Percentiles rank a stretch among this genome's conserved stretches.
Evolutionary conservation across 2,113 vertebrate genomes (phyloP).

Genomic region (Onychostoma macrolepis): DNA sequence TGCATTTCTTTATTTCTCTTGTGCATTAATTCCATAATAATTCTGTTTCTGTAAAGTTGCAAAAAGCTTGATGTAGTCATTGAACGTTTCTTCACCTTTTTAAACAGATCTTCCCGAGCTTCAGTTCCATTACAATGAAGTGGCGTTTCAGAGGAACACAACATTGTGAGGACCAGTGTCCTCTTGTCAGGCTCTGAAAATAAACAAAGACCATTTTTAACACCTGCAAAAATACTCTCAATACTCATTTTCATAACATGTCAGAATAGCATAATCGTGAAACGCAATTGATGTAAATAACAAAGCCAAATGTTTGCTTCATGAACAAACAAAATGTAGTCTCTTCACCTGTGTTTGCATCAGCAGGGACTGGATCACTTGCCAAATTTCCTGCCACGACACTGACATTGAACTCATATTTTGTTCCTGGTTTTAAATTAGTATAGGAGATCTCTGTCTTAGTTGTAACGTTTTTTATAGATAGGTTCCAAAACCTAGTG

Average conservation of each 20-base stretch:
- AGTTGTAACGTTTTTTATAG: rapidly evolving
- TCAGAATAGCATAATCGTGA: background rate
- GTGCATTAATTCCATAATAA: background rate
- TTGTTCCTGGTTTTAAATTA: background rate
- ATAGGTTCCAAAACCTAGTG: background rate
- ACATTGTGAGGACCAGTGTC: slow-evolving; percentile 22
- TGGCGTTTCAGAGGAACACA: background rate
- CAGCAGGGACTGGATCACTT: rapidly evolving
- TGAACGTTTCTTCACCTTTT: background rate
- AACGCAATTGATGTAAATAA: background rate
- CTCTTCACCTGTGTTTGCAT: background rate
- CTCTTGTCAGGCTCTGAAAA: background rate
- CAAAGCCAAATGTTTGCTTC: background rate
- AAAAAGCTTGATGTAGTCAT: background rate
- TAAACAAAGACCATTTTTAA: background rate
- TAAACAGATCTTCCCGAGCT: rapidly evolving
- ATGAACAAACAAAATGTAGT: background rate
- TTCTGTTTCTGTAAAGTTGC: background rate
- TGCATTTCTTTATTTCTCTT: background rate
- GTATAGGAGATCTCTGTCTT: rapidly evolving
- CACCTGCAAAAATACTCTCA: background rate
- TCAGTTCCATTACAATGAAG: background rate
- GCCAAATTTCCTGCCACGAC: background rate
- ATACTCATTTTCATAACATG: background rate
- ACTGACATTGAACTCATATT: background rate